Evolutionary conservation across 2,888 invertebrate genomes (phyloP).

Genomic region (Drepana falcataria): DNA sequence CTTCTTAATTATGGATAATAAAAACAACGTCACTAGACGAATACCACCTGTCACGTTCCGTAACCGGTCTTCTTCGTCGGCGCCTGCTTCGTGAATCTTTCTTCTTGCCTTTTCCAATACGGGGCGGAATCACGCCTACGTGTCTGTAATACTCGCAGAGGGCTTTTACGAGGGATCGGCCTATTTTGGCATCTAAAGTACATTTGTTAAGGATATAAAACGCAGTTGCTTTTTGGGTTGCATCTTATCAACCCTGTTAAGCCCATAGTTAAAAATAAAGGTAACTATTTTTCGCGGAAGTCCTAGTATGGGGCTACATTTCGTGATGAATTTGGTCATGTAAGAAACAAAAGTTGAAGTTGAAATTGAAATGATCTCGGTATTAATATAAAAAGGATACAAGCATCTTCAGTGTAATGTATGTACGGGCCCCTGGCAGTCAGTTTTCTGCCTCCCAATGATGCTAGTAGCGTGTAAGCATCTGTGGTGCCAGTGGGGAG

Average conservation of each 20-base stretch:
- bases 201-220: conserved; percentile 4
- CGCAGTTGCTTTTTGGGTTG: neutral
- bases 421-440: conserved; percentile 84
- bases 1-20: too few relatives aligned
- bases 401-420: conserved; percentile 95
- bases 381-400: conserved; percentile 83
- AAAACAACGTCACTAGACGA: too few relatives aligned
- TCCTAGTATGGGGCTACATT: too few relatives aligned
- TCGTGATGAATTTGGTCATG: too few relatives aligned
- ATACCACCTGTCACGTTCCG: conserved; percentile 50
- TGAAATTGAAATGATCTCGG: too few relatives aligned
- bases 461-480: conserved; percentile 93
- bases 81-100: conserved; percentile 51
- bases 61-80: conserved; percentile 46
- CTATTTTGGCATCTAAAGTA: conserved; percentile 53
- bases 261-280: too few relatives aligned
- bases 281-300: too few relatives aligned
- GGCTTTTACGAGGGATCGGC: conserved; percentile 72
- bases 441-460: conserved; percentile 91
- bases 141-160: conserved; percentile 79
- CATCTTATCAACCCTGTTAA: neutral
- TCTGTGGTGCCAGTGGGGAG: conserved; percentile 86
- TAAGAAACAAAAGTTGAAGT: too few relatives aligned
- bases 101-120: conserved; percentile 50
- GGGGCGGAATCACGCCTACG: conserved; percentile 74